Base-by-base conservation (phyloP, 92 coral and sea anemone species). In the Porites evermanni region DNA sequence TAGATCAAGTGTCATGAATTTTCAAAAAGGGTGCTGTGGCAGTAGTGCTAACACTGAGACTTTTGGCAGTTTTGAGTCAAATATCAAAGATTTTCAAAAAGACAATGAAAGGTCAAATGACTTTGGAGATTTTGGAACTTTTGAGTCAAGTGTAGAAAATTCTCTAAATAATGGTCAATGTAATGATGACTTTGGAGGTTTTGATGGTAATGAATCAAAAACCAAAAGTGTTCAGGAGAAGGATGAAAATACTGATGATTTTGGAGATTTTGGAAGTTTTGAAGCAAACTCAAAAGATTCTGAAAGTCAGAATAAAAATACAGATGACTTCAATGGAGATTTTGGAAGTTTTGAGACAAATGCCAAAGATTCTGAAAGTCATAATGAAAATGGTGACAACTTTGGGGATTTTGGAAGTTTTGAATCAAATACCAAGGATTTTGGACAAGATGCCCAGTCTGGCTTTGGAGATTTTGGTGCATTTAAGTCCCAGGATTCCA, bases 111-210 rank as follows among this genome's bases (percentile, higher is more conserved):
- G 56, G 19, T 82, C 74, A 53, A 80, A 92, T 67, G 92, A 79
- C 20, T 91, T 84, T 91, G 91, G 94, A 68, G 84, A 88, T 79
- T 88, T 72, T 65, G 82, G 82, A 64, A 50, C 13, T 65, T 84
- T 23, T 84, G 80, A 66, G 16, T n/a, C 18, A 8, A 76, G 32
- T 47, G 20, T 5, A 17, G 50, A 70, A 72, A 3, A 16, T 11
- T 23, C 70, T 12, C 61, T 17, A 10, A 38, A 58, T 3, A 54
- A 12, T 51, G 65, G 24, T 53, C 77, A 77, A n/a, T 26, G 51
- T 13, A 21, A 70, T 16, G 81, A 87, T 64, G 86, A 82, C 72
- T 69, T 61, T 75, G 79, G 73, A 10, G 74, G 66, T 44, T 84
- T 52, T 84, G 88, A 74, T 13, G 23, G 7, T 75, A 74, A 75